These are phyloP conservation scores for Pristionchus fissidentatus DNA, from an alignment of 2,888 invertebrate genomes.

Conservation along the genomic window DNA sequence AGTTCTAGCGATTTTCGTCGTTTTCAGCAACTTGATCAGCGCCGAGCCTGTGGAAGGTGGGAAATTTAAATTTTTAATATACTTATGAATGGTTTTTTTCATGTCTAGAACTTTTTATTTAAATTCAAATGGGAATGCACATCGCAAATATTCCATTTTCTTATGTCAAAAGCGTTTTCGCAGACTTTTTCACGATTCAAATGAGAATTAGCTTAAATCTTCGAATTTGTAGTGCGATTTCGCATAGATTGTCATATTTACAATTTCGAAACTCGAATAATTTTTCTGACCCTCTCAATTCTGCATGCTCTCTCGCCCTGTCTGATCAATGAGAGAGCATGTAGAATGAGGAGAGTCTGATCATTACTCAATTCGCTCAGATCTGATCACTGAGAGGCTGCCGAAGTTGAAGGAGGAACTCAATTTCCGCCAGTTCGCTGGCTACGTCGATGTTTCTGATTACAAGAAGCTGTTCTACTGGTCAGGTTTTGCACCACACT, in stretches of 20 bases:
- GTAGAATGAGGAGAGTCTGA: neutral
- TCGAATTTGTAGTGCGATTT: too few relatives aligned
- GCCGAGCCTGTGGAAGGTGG: neutral
- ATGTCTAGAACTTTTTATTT: too few relatives aligned
- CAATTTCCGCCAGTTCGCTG: slow-evolving; percentile 77
- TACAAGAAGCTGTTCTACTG: slow-evolving; percentile 77
- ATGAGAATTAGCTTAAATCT: too few relatives aligned
- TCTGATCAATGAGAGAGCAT: neutral
- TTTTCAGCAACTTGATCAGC: neutral
- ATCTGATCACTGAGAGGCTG: slow-evolving; percentile 47
- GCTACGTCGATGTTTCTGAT: slow-evolving; percentile 76
- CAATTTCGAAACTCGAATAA: too few relatives aligned
- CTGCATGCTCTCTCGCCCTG: too few relatives aligned
- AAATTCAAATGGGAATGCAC: neutral
- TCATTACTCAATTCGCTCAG: neutral
- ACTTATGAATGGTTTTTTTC: too few relatives aligned
- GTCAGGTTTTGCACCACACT: slow-evolving; percentile 62
- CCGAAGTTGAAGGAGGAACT: slow-evolving; percentile 51
- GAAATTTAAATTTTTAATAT: too few relatives aligned
- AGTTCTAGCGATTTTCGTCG: neutral
- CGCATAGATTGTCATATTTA: too few relatives aligned
- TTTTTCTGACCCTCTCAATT: too few relatives aligned
- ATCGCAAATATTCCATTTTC: neutral
- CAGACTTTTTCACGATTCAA: too few relatives aligned
- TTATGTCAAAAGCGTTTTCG: neutral